Conservation (phyloP, 2,113 vertebrate species). For the Camelus dromedarius region DNA sequence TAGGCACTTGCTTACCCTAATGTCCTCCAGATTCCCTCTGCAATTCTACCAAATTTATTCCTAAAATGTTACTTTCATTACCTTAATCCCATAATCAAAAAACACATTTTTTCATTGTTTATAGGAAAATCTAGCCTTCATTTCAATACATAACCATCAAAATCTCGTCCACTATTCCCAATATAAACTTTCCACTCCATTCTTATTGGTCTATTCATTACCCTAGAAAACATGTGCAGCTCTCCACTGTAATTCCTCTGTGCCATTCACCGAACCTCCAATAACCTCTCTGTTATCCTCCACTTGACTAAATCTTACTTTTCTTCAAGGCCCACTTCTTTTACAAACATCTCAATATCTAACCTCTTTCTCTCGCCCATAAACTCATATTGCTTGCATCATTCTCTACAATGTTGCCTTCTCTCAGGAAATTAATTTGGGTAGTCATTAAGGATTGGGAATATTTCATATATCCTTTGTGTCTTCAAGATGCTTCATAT, state of each 20-base stretch:
- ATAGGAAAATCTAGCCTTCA: not conserved
- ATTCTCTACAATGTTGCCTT: not conserved
- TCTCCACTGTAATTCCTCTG: not conserved
- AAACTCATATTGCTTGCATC: not conserved
- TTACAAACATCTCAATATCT: not conserved
- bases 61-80: not conserved
- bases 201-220: not conserved
- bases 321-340: not conserved
- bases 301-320: not conserved
- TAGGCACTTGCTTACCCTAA: not conserved
- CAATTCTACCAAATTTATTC: not conserved
- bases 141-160: not conserved
- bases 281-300: not conserved
- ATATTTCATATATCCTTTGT: not conserved
- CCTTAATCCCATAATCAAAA: not conserved
- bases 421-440: not conserved
- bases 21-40: not conserved
- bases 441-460: not conserved
- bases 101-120: not conserved
- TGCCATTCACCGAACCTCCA: not conserved
- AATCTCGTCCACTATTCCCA: not conserved
- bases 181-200: not conserved
- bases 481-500: not conserved
- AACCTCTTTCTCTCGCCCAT: not conserved
- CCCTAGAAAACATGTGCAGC: not conserved